phyloP scores from a whole-genome alignment of 2,888 invertebrate species.

The Xylocampa areola region DNA sequence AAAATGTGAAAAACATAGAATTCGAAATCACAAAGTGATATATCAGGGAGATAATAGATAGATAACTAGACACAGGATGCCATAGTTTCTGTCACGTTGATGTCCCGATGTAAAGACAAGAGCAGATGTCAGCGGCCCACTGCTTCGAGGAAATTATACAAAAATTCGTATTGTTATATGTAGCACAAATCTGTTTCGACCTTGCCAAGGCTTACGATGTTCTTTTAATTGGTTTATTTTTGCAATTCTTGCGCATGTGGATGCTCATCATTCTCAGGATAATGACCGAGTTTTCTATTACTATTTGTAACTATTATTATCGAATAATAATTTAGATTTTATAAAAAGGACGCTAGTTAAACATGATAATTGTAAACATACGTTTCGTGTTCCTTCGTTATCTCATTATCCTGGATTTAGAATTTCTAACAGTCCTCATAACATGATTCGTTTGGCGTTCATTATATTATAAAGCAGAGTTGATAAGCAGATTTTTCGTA shows the following conservation, averaged over 20 bases:
- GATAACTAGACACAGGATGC: slow-evolving; percentile 53
- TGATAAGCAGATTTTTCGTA: too few relatives aligned
- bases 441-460: too few relatives aligned
- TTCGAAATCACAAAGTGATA: slow-evolving; percentile 53
- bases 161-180: slow-evolving; percentile 73
- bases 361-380: too few relatives aligned
- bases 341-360: too few relatives aligned
- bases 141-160: slow-evolving; percentile 71
- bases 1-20: slow-evolving; percentile 28
- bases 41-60: slow-evolving; percentile 44
- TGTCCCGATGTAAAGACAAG: slow-evolving; percentile 80
- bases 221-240: slow-evolving; percentile 68
- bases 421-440: too few relatives aligned
- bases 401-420: too few relatives aligned
- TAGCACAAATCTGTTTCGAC: slow-evolving; percentile 69
- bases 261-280: slow-evolving; percentile 19
- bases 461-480: too few relatives aligned
- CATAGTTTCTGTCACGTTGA: slow-evolving; percentile 73
- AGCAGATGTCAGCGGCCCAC: slow-evolving; percentile 76
- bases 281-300: slow-evolving; percentile 11
- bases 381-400: too few relatives aligned
- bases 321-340: too few relatives aligned
- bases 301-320: slow-evolving; percentile 10
- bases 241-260: slow-evolving; percentile 32
- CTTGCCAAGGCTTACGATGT: slow-evolving; percentile 71